These are phyloP conservation scores for Limulus polyphemus DNA, from an alignment of 2,888 invertebrate genomes.

Conservation along the genomic window DNA sequence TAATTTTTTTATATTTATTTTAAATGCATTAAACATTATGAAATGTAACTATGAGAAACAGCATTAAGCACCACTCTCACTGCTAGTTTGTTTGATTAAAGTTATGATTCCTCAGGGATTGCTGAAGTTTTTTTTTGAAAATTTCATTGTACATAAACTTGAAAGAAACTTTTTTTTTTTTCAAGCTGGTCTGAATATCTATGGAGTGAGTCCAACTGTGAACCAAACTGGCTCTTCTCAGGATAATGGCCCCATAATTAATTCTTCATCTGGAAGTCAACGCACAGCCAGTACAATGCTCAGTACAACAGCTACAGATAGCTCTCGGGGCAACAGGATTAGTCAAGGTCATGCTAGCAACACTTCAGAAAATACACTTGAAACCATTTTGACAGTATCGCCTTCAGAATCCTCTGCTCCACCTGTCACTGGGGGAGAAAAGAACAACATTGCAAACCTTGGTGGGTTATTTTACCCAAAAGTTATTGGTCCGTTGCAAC, in stretches of 20 bases:
- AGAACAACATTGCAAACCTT: conserved; percentile 31
- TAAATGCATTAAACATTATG: too few relatives aligned
- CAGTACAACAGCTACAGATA: too few relatives aligned
- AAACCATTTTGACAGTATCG: conserved; percentile 47
- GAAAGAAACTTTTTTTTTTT: conserved; percentile 11
- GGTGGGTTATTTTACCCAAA: conserved; percentile 28
- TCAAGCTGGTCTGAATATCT: conserved; percentile 39
- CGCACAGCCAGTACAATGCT: conserved; percentile 24
- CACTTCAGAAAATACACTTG: conserved; percentile 45
- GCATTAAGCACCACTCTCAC: too few relatives aligned
- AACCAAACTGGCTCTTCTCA: conserved; percentile 34
- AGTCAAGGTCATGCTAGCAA: too few relatives aligned
- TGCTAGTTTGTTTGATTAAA: too few relatives aligned
- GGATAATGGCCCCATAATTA: conserved; percentile 25
- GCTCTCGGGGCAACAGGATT: too few relatives aligned
- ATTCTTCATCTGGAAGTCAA: conserved; percentile 4
- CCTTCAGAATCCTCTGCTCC: conserved; percentile 42
- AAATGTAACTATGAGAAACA: too few relatives aligned
- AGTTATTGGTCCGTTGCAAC: conserved; percentile 45
- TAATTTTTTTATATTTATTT: too few relatives aligned
- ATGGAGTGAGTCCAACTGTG: conserved; percentile 43
- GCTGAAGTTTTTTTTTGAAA: too few relatives aligned
- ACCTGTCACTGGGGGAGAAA: conserved; percentile 8
- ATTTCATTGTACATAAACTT: too few relatives aligned
- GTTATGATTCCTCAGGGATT: too few relatives aligned